phyloP scores from a whole-genome alignment of 1,140 invertebrate genomes.

The Cydia fagiglandana region DNA sequence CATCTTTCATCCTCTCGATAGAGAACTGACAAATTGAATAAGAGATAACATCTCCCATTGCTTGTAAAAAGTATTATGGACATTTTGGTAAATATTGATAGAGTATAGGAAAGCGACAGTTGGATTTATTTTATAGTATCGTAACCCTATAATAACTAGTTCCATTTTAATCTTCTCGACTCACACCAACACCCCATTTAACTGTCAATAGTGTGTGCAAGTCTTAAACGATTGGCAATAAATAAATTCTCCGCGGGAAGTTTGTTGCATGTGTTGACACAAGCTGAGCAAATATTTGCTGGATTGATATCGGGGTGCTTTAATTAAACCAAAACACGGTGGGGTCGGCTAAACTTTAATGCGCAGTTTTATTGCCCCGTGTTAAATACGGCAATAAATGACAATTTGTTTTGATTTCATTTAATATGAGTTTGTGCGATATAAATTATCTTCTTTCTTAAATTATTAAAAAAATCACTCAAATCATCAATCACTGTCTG shows the following conservation, averaged over 20 bases:
- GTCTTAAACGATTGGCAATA: conserved; percentile 64
- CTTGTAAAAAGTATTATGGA: too few relatives aligned
- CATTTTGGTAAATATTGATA: too few relatives aligned
- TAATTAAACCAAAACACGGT: conserved; percentile 70
- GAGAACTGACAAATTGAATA: neutral
- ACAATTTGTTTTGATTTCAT: conserved; percentile 1
- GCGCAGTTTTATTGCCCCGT: conserved; percentile 14
- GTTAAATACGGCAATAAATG: conserved; percentile 26
- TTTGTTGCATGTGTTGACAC: conserved; percentile 58
- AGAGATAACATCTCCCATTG: neutral
- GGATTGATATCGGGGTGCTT: conserved; percentile 58
- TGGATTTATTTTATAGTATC: neutral
- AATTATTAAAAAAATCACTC: neutral
- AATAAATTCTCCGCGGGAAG: conserved; percentile 59
- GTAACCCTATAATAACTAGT: neutral
- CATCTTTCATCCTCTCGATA: neutral
- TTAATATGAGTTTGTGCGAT: neutral
- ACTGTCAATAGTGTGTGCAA: conserved; percentile 40
- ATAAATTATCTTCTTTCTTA: neutral
- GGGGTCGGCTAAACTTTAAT: conserved; percentile 43
- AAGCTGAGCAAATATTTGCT: conserved; percentile 65
- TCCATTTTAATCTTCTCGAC: neutral
- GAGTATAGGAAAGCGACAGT: too few relatives aligned
- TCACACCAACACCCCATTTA: conserved; percentile 25
- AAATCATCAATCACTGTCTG: neutral